These are phyloP conservation scores for Jaculus jaculus DNA, from an alignment of 2,113 vertebrate genomes.

Conservation along the genomic window DNA sequence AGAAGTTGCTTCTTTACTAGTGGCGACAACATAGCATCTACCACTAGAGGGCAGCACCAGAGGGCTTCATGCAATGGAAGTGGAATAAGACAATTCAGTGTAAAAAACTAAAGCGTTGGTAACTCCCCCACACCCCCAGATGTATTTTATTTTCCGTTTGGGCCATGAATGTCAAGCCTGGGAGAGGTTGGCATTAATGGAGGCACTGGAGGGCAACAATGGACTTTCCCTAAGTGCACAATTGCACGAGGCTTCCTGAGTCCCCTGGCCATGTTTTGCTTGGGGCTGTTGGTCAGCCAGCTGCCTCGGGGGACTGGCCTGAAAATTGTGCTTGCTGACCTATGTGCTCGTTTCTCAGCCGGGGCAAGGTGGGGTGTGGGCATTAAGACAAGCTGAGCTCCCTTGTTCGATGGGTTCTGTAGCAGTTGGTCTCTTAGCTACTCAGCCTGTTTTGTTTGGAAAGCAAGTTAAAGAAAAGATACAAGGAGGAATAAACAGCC, in stretches of 20 bases:
- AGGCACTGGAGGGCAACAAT: neutral
- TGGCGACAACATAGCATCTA: neutral
- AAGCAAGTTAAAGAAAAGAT: neutral
- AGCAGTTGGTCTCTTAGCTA: neutral
- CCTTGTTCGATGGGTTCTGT: neutral
- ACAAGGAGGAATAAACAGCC: neutral
- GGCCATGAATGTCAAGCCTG: neutral
- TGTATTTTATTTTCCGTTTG: neutral
- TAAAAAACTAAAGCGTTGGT: neutral
- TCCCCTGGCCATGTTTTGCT: neutral
- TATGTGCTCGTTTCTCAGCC: neutral
- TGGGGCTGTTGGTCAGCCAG: neutral
- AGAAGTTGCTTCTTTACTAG: neutral
- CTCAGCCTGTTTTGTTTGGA: neutral
- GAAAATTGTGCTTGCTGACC: neutral
- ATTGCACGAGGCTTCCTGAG: neutral
- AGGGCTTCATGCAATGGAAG: neutral
- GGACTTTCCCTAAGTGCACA: neutral
- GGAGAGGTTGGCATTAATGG: neutral
- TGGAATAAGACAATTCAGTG: neutral
- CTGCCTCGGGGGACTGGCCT: neutral
- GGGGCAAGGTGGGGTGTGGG: no score
- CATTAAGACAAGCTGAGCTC: neutral
- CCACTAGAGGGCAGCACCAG: slow-evolving; percentile 41
- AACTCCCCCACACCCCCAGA: neutral